Evolutionary conservation across 2,797 vertebrate genomes (phyloP).

Genomic region (Sardinella longiceps): DNA sequence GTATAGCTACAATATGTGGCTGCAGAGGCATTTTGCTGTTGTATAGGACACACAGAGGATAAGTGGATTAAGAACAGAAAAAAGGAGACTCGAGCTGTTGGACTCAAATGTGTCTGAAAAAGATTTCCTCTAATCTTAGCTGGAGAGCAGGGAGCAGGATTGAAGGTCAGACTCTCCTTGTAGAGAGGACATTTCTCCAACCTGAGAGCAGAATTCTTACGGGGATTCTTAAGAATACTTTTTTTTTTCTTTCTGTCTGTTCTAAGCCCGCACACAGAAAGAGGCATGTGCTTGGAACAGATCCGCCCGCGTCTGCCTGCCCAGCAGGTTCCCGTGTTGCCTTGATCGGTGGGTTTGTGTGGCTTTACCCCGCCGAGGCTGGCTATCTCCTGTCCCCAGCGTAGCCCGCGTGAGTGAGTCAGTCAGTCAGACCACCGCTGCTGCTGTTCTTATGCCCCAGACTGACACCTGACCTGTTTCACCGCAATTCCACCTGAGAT

Average conservation of each 20-base stretch:
- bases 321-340: slow-evolving; percentile 22
- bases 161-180: slow-evolving; percentile 72
- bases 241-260: slow-evolving; percentile 11
- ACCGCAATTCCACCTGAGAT: not conserved
- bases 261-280: slow-evolving; percentile 8
- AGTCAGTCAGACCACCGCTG: not conserved
- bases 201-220: slow-evolving; percentile 57
- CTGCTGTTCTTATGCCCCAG: not conserved
- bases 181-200: slow-evolving; percentile 55
- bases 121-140: slow-evolving; percentile 76
- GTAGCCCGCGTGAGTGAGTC: not conserved
- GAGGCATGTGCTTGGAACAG: not conserved
- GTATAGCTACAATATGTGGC: not conserved
- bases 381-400: not conserved
- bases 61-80: slow-evolving; percentile 49
- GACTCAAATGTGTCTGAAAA: slow-evolving; percentile 71
- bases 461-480: not conserved
- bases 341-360: slow-evolving; percentile 1
- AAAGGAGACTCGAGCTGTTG: slow-evolving; percentile 63
- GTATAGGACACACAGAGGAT: slow-evolving; percentile 13
- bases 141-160: slow-evolving; percentile 65
- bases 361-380: not conserved
- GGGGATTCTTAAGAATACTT: too few relatives aligned
- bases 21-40: not conserved
- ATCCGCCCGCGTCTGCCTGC: slow-evolving; percentile 14